phyloP scores from a whole-genome alignment of 2,888 invertebrate genomes.

The Odontocolon sp. region DNA sequence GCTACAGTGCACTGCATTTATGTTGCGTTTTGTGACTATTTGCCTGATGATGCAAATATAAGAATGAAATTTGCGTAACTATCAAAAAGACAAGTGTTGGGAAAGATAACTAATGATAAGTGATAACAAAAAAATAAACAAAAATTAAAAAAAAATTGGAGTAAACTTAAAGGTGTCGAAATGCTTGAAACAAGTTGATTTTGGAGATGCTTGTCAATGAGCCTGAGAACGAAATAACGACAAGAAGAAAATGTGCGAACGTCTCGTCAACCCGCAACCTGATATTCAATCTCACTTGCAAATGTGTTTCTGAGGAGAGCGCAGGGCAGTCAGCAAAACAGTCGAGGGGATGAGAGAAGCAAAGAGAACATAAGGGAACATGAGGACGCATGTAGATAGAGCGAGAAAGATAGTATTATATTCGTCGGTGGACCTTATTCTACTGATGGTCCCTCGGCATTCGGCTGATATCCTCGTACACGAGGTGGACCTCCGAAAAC shows the following conservation, averaged over 20 bases:
- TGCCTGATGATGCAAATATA: too few relatives aligned
- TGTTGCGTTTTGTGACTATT: too few relatives aligned
- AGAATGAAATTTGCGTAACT: too few relatives aligned
- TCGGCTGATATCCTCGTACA: conserved; percentile 34
- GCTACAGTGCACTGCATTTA: too few relatives aligned
- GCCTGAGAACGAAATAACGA: neutral
- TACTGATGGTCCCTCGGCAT: conserved; percentile 10
- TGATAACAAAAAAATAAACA: too few relatives aligned
- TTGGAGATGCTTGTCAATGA: conserved; percentile 22
- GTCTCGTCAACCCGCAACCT: conserved; percentile 69
- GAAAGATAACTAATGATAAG: too few relatives aligned
- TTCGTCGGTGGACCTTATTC: conserved; percentile 47
- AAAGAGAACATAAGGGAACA: conserved; percentile 11
- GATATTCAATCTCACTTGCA: conserved; percentile 74
- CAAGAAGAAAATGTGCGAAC: conserved; percentile 59
- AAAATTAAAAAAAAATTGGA: too few relatives aligned
- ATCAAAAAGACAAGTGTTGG: too few relatives aligned
- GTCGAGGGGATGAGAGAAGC: conserved; percentile 24
- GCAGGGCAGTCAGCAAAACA: neutral
- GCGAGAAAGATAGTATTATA: conserved; percentile 34
- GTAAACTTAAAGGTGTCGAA: too few relatives aligned
- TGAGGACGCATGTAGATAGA: conserved; percentile 39
- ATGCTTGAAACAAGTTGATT: neutral
- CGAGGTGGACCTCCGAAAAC: conserved; percentile 66
- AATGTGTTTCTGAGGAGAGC: conserved; percentile 64